A percentile compares a stretch with the other conserved stretches of the same genome.
These are phyloP conservation scores for Plusia festucae DNA, from an alignment of 2,888 invertebrate genomes.

Conservation along the genomic window DNA sequence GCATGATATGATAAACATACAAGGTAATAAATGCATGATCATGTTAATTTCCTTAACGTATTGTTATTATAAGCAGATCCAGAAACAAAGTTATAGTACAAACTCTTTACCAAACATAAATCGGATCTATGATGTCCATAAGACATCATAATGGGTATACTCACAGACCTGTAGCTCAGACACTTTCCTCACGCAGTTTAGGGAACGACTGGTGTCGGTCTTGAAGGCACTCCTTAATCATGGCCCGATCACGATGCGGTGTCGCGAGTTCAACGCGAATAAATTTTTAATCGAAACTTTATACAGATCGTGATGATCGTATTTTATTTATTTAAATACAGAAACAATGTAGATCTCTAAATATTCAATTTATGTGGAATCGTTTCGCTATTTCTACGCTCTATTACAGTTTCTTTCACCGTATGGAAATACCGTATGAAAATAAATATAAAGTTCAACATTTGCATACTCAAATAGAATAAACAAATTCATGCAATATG, in stretches of 20 bases:
- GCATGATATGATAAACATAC: too few species aligned
- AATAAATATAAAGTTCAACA: slow-evolving; percentile 32
- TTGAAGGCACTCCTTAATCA: not conserved
- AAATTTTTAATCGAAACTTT: not conserved
- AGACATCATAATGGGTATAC: not conserved
- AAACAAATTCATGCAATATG: slow-evolving; percentile 32
- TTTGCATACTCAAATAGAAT: slow-evolving; percentile 42
- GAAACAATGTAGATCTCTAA: not conserved
- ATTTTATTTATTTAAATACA: slow-evolving; percentile 14
- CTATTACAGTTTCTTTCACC: slow-evolving; percentile 25
- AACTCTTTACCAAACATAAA: not conserved
- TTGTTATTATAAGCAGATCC: not conserved
- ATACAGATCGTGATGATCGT: slow-evolving; percentile 10
- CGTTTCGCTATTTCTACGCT: slow-evolving; percentile 20
- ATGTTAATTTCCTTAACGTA: too few species aligned
- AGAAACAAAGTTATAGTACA: not conserved
- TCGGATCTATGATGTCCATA: not conserved
- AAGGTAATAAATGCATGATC: too few species aligned
- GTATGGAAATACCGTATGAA: slow-evolving; percentile 15
- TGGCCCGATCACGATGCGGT: slow-evolving; percentile 4
- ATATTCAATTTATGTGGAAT: slow-evolving; percentile 10
- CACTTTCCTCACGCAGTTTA: slow-evolving; percentile 1
- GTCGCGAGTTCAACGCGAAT: slow-evolving; percentile 2
- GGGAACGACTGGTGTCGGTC: slow-evolving; percentile 1
- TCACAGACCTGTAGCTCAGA: not conserved